Percentiles rank a stretch among this genome's conserved stretches.
Conservation (phyloP, 37 sponge, comb jelly and placozoan genomes). For the Petrosia ficiformis region DNA sequence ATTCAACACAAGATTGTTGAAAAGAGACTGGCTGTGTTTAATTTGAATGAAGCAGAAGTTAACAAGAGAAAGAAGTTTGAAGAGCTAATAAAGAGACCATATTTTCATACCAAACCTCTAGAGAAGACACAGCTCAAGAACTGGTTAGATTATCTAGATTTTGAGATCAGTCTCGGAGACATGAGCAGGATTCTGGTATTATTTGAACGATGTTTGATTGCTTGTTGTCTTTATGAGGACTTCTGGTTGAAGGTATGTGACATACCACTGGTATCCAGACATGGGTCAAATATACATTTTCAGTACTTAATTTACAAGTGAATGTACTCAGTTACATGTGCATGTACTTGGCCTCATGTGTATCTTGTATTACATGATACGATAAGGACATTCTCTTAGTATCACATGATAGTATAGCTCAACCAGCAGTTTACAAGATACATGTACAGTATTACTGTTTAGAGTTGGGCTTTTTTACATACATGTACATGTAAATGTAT, state of each 20-base stretch:
- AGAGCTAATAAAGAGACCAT: slow-evolving; percentile 80
- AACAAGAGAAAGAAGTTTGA: slow-evolving; percentile 62
- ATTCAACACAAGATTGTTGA: slow-evolving; percentile 26
- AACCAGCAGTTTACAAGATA: too few species aligned
- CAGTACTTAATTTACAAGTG: too few species aligned
- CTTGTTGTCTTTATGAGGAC: slow-evolving; percentile 89
- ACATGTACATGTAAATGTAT: too few species aligned
- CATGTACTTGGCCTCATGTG: too few species aligned
- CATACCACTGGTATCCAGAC: too few species aligned
- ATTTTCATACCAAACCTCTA: slow-evolving; percentile 90
- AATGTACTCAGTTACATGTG: too few species aligned
- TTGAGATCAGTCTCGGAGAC: slow-evolving; percentile 70
- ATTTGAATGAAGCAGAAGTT: slow-evolving; percentile 39
- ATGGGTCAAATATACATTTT: too few species aligned
- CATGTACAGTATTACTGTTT: too few species aligned
- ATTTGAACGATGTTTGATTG: slow-evolving; percentile 89
- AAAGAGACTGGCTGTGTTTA: slow-evolving; percentile 19
- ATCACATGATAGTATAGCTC: too few species aligned
- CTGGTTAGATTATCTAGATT: slow-evolving; percentile 88
- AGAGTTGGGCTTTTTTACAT: too few species aligned
- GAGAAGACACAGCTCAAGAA: slow-evolving; percentile 77
- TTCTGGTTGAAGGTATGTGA: slow-evolving; percentile 97
- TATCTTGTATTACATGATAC: too few species aligned
- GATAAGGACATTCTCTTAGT: too few species aligned
- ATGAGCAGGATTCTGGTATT: slow-evolving; percentile 46